Evolutionary conservation across 2,888 invertebrate species (phyloP), one percentile per base, ranked within the genome.

Genomic region (Cepaea hortensis): DNA sequence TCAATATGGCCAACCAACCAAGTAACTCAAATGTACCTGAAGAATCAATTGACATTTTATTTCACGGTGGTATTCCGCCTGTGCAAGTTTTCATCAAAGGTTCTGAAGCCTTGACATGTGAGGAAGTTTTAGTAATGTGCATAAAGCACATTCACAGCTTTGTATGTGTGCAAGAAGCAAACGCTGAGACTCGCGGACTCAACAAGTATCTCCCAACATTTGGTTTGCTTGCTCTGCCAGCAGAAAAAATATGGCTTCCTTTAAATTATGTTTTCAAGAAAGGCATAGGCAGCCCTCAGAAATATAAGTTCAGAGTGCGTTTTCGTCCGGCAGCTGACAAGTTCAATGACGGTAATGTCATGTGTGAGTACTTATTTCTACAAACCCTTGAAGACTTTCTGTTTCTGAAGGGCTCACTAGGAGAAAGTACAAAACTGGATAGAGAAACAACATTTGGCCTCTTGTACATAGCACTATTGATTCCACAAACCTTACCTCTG

Each of bases 361-460:
- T 79, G 79, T 35, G n/a, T 15, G 79, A 85, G 62, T 85, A 85
- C 55, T 55, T 85, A 6, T 70, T 85, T 23, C 18, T 85, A 50
- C 85, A 85, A 79, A 79, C 50, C 7, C 65, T 77, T 5, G 79
- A 85, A 55, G 85, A 85, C 35, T 84, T 84, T 68, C 35, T 35
- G 35, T 55, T 55, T 11, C 46, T 85, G 35, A 68, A n/a, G n/a
- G 79, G 85, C 3, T 46, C 62, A 15, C 50, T 85, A 3, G 85
- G 77, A n/a, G 23, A 48, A 70, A 76, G 48, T 55, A 3, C 7
- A n/a, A 13, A 70, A 35, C 20, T 77, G 62, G 55, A 77, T 18
- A 20, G 48, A 1, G 48, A 55, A 70, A 79, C 18, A 68, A 13
- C 79, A 79, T 85, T 85, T 85, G 55, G 68, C 1, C 70, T 85